Evolutionary conservation across 2,797 vertebrate genomes (phyloP), one percentile per base, ranked within the genome.

Genomic region (Lophura swinhoii): DNA sequence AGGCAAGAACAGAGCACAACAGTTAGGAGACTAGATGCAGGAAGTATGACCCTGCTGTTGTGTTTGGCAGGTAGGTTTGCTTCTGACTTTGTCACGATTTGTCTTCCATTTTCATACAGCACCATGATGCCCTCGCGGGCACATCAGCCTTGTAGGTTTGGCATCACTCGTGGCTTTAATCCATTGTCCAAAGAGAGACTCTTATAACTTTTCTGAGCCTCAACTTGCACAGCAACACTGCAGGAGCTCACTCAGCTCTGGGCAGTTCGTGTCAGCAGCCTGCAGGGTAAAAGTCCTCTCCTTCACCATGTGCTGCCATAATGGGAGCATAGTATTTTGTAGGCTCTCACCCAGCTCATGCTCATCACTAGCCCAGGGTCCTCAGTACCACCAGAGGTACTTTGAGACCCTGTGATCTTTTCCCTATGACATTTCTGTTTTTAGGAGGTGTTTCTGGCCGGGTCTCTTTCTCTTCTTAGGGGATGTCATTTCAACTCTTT

Each of bases 111-210:
- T 84, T 21, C 31, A 26, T 16, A 46, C 26, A 71, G n/a, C 43
- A 43, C 10, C 15, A 4, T 28, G 28, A 0, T 1, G 24, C 29
- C 18, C 12, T 21, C 9, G 23, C 14, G 9, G 17, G 1, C 53
- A 3, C 16, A 21, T 39, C 26, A 17, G 21, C 22, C 2, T 9
- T 49, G 39, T 3, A 71, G 43, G 41, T 74, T 14, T 72, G 41
- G 33, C 17, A 55, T 68, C 29, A 72, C 62, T 13, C 35, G 16
- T 26, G n/a, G 24, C 26, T 75, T 73, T 69, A 81, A 7, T 43
- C 10, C 11, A 6, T 7, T 43, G 29, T 23, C 48, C 6, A 10
- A 86, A 66, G 33, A 60, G 51, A 59, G 8, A 55, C 28, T 18
- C 51, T 6, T 18, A 6, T 48, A 10, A 41, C 28, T 60, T 26